These are phyloP conservation scores for Drosophila yooni DNA, from an alignment of 2,888 invertebrate genomes.

Conservation along the genomic window DNA sequence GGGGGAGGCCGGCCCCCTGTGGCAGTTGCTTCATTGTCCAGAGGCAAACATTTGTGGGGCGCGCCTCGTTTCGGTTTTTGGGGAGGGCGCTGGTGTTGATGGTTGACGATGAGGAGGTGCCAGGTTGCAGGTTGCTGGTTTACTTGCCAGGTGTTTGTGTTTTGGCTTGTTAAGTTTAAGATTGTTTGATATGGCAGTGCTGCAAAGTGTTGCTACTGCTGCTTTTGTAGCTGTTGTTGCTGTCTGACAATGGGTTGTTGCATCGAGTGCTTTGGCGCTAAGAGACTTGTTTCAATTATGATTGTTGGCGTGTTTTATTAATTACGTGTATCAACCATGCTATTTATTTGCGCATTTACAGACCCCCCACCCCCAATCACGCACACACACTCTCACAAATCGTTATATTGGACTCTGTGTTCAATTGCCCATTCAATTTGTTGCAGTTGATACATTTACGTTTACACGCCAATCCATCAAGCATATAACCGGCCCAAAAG, in stretches of 20 bases:
- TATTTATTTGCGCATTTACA: slow-evolving; percentile 69
- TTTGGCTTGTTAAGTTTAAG: slow-evolving; percentile 65
- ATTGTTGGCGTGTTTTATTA: slow-evolving; percentile 82
- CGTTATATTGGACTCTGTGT: slow-evolving; percentile 19
- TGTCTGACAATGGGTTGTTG: slow-evolving; percentile 69
- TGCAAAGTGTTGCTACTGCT: slow-evolving; percentile 17
- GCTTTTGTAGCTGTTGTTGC: slow-evolving; percentile 34
- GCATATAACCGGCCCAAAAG: slow-evolving; percentile 33
- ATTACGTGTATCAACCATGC: slow-evolving; percentile 67
- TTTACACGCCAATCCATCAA: slow-evolving; percentile 33
- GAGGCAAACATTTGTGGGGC: slow-evolving; percentile 58
- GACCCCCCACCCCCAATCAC: not conserved
- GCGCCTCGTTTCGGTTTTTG: slow-evolving; percentile 11
- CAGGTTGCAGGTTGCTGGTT: slow-evolving; percentile 9
- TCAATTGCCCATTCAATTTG: slow-evolving; percentile 49
- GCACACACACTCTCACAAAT: not conserved
- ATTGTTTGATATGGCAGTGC: slow-evolving; percentile 63
- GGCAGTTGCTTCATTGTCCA: slow-evolving; percentile 54
- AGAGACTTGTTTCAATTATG: slow-evolving; percentile 83
- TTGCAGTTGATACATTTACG: slow-evolving; percentile 13
- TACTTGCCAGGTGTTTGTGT: slow-evolving; percentile 45
- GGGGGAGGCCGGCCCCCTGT: not conserved
- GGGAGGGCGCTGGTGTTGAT: slow-evolving; percentile 33
- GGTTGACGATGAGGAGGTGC: slow-evolving; percentile 7
- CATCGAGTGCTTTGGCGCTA: slow-evolving; percentile 80